These are phyloP conservation scores for Rissa tridactyla DNA, from an alignment of 2,113 vertebrate species.

Conservation along the genomic window DNA sequence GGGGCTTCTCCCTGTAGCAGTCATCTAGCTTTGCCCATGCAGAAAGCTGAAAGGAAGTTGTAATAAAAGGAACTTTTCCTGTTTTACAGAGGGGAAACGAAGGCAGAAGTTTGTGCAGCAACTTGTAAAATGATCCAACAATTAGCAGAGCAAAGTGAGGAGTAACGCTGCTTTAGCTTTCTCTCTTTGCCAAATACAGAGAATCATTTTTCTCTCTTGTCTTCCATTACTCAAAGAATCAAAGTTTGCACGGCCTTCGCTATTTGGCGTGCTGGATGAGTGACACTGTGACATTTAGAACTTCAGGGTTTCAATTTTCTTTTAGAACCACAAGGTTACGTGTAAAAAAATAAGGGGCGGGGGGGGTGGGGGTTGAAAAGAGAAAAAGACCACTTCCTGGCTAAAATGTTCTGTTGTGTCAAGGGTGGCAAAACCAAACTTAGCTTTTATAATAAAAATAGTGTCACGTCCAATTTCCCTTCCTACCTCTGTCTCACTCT, in stretches of 20 bases:
- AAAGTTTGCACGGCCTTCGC: background rate
- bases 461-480: slow-evolving; percentile 86
- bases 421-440: slow-evolving; percentile 73
- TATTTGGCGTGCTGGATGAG: background rate
- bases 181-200: background rate
- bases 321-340: background rate
- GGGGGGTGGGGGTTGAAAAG: too few species aligned
- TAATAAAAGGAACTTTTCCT: background rate
- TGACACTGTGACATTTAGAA: background rate
- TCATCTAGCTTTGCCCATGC: background rate
- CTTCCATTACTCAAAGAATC: background rate
- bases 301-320: background rate
- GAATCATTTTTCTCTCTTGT: background rate
- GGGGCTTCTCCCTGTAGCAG: background rate
- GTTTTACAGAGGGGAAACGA: background rate
- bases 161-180: background rate
- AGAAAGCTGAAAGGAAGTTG: background rate
- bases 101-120: background rate
- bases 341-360: background rate
- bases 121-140: background rate
- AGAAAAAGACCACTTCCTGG: background rate
- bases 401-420: slow-evolving; percentile 39
- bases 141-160: background rate
- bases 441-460: slow-evolving; percentile 87
- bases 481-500: slow-evolving; percentile 71